Conservation (phyloP, 1,140 invertebrate genomes). For the Hestina assimilis region DNA sequence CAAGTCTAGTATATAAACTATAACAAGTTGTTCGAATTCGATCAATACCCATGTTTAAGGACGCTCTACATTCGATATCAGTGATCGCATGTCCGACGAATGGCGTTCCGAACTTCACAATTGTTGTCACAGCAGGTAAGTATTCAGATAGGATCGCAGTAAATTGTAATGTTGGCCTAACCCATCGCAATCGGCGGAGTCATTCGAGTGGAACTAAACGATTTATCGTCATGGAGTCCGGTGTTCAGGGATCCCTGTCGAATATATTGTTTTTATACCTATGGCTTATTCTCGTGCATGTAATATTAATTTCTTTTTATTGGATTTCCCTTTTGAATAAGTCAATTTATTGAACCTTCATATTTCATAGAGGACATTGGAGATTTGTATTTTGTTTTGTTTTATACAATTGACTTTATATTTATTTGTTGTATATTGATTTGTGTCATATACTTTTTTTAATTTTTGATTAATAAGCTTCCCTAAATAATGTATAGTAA, state of each 20-base stretch:
- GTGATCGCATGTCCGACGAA: conserved; percentile 15
- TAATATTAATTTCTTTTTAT: conserved; percentile 19
- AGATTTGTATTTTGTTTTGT: conserved; percentile 8
- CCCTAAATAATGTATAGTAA: too few species aligned
- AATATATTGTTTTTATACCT: conserved; percentile 49
- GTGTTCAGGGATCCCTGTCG: conserved; percentile 53
- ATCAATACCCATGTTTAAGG: conserved; percentile 17
- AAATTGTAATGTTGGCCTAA: conserved; percentile 61
- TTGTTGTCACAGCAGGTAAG: conserved; percentile 21
- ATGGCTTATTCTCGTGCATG: conserved; percentile 34
- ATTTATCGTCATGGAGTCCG: conserved; percentile 69
- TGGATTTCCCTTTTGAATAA: conserved; percentile 13
- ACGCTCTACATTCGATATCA: conserved; percentile 17
- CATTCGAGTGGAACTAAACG: conserved; percentile 68
- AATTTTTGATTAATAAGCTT: too few species aligned
- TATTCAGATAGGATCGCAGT: conserved; percentile 46
- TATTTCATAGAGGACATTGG: too few species aligned
- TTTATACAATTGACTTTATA: conserved; percentile 11
- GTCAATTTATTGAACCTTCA: conserved; percentile 19
- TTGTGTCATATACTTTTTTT: too few species aligned
- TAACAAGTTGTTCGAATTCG: too few species aligned
- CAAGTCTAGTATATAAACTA: too few species aligned
- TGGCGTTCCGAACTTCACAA: conserved; percentile 24
- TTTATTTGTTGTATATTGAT: too few species aligned
- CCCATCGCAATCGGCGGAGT: conserved; percentile 57